Evolutionary conservation across 2,797 vertebrate genomes (phyloP).

Genomic region (Coluber constrictor): DNA sequence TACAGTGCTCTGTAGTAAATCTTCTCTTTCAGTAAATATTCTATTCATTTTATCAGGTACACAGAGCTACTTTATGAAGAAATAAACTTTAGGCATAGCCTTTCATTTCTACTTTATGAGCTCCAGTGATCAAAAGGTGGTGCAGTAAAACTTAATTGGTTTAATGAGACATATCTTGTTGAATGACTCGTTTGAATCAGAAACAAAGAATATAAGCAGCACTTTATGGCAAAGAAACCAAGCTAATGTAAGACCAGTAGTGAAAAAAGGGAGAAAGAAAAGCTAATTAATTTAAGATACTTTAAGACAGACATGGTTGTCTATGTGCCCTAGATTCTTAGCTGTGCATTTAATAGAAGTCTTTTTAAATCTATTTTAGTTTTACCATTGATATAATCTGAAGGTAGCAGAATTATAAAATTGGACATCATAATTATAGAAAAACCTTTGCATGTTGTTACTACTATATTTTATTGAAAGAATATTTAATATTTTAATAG

Average conservation of each 20-base stretch:
- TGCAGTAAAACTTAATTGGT: neutral
- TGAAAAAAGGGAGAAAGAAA: neutral
- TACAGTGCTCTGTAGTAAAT: neutral
- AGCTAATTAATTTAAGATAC: neutral
- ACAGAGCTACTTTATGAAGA: neutral
- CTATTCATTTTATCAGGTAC: neutral
- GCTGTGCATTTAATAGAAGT: neutral
- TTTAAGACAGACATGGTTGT: neutral
- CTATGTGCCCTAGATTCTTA: neutral
- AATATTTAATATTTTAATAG: neutral
- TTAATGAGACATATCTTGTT: neutral
- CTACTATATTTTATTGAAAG: neutral
- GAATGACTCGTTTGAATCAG: neutral
- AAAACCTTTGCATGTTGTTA: slow-evolving; percentile 5
- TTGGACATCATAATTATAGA: neutral
- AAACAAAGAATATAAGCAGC: neutral
- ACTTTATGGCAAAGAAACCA: neutral
- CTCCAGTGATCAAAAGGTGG: slow-evolving; percentile 9
- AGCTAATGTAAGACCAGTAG: neutral
- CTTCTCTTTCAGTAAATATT: neutral
- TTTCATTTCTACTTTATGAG: neutral
- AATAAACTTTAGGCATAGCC: neutral
- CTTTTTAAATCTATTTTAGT: slow-evolving; percentile 4
- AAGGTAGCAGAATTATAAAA: slow-evolving; percentile 21
- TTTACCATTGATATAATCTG: neutral